Evolutionary conservation across 2,888 invertebrate genomes (phyloP), one percentile per base, ranked within the genome.

Genomic region (Notodonta ziczac): DNA sequence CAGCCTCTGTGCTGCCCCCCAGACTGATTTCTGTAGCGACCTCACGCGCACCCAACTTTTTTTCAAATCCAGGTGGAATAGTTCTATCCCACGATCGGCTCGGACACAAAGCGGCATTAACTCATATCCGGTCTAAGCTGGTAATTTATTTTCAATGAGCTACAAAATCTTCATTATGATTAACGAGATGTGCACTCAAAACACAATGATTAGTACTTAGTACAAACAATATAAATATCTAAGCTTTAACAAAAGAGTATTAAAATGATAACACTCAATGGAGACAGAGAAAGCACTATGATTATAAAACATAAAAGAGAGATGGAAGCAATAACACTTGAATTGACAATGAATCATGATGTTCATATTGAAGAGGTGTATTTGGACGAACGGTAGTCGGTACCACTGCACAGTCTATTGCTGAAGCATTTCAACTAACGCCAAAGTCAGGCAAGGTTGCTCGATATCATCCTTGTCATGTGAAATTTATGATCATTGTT

Each of bases 311-410:
- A 70, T 62, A 65, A 71, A 69, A 77, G 77, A 57, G 66, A 72
- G 71, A 76, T 63, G 68, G 73, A 70, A 68, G 72, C 67, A 79
- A 77, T 70, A 82, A 82, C 87, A 89, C 85, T 86, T 88, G 88
- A 81, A 83, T 80, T 79, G 84, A 88, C 83, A 85, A 76, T 89
- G 87, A 88, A 81, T 88, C 85, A 88, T 77, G 67, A 62, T 66
- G 61, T 57, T 72, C 58, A 50, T 67, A 72, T 70, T 78, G 70
- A 76, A 73, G 76, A 78, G 69, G 70, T 76, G 62, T 74, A 71
- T 61, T 75, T 66, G 72, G 65, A 70, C 69, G 65, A 70, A 63
- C 64, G 58, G 40, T 68, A 62, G 63, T 69, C 54, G 56, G 59
- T 46, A 69, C 62, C 67, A 62, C 70, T 69, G 58, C 65, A 52